phyloP scores from a whole-genome alignment of 2,797 vertebrate species.

The Neostethus bicornis region DNA sequence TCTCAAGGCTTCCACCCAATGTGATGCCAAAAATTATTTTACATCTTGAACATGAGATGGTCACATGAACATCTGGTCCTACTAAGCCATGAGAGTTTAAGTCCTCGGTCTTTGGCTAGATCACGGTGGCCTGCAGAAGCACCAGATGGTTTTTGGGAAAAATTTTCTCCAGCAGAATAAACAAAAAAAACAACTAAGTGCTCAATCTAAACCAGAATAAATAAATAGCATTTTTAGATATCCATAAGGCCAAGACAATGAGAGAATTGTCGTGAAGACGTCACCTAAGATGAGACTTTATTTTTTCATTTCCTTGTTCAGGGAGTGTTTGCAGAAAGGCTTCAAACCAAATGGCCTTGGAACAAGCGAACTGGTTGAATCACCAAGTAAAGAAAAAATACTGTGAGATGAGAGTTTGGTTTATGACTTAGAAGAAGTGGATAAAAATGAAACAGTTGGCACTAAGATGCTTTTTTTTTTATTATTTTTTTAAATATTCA shows the following conservation, averaged over 20 bases:
- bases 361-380: slow-evolving; percentile 46
- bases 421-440: slow-evolving; percentile 18
- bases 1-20: slow-evolving; percentile 41
- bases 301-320: slow-evolving; percentile 32
- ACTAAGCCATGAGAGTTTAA: slow-evolving; percentile 32
- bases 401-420: slow-evolving; percentile 36
- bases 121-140: background rate
- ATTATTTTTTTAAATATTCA: no score
- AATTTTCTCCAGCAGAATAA: slow-evolving; percentile 19
- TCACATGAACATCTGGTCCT: slow-evolving; percentile 65
- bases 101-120: slow-evolving; percentile 2
- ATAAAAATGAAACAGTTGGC: slow-evolving; percentile 28
- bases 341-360: slow-evolving; percentile 34
- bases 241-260: slow-evolving; percentile 3
- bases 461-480: no score
- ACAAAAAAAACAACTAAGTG: slow-evolving; percentile 36
- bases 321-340: slow-evolving; percentile 41
- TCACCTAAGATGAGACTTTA: slow-evolving; percentile 37
- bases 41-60: slow-evolving; percentile 22
- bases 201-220: slow-evolving; percentile 19
- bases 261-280: slow-evolving; percentile 23
- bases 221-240: slow-evolving; percentile 27
- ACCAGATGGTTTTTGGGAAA: slow-evolving; percentile 15
- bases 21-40: slow-evolving; percentile 47
- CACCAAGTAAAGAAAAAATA: slow-evolving; percentile 38